These are phyloP conservation scores for Tautogolabrus adspersus DNA, from an alignment of 2,113 vertebrate genomes.

Conservation along the genomic window DNA sequence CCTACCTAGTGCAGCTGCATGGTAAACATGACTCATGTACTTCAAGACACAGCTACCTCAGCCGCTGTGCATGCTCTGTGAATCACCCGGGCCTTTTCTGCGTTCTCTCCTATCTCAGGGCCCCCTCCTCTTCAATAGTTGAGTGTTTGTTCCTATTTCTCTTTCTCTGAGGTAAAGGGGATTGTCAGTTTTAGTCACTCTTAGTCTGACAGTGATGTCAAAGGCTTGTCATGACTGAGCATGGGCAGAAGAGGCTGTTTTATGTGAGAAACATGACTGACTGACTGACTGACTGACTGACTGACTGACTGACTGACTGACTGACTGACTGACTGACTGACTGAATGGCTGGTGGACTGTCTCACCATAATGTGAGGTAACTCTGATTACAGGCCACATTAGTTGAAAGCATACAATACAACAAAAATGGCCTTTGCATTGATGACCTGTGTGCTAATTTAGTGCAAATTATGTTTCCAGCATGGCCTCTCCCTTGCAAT, in stretches of 20 bases:
- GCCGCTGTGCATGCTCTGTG: slow-evolving; percentile 69
- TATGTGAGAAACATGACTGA: slow-evolving; percentile 37
- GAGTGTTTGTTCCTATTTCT: slow-evolving; percentile 49
- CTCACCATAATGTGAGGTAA: slow-evolving; percentile 50
- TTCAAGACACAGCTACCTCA: slow-evolving; percentile 77
- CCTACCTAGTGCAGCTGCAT: slow-evolving; percentile 68
- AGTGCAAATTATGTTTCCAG: slow-evolving; percentile 31
- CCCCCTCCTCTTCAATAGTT: slow-evolving; percentile 42
- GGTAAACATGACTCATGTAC: slow-evolving; percentile 84
- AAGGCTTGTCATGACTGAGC: slow-evolving; percentile 62
- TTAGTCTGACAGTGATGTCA: slow-evolving; percentile 66
- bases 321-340: slow-evolving; percentile 6
- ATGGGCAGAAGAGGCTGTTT: slow-evolving; percentile 47
- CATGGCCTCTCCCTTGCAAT: neutral
- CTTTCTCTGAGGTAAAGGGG: slow-evolving; percentile 65
- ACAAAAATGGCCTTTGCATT: slow-evolving; percentile 7
- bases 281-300: slow-evolving; percentile 26
- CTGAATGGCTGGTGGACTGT: slow-evolving; percentile 39
- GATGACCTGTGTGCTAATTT: slow-evolving; percentile 20
- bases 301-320: slow-evolving; percentile 10
- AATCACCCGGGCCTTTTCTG: slow-evolving; percentile 76
- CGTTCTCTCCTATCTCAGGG: slow-evolving; percentile 8
- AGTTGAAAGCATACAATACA: slow-evolving; percentile 14
- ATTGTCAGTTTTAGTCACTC: slow-evolving; percentile 73
- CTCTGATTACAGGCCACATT: slow-evolving; percentile 26